Evolutionary conservation across 2,113 vertebrate genomes (phyloP).

Genomic region (Chrysochloris asiatica): DNA sequence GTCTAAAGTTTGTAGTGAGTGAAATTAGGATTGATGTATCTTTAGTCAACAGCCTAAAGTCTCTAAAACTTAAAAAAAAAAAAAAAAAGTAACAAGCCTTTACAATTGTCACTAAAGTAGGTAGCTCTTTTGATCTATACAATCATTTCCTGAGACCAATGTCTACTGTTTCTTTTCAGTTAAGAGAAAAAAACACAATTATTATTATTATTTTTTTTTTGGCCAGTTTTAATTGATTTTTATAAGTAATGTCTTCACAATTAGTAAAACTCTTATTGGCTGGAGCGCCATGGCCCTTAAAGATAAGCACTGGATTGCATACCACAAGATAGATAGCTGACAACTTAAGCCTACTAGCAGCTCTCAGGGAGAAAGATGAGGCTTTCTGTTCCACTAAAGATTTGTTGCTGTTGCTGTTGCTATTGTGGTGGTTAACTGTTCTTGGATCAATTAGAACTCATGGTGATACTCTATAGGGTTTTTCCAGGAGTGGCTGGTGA

Average conservation of each 20-base stretch:
- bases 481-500: too few relatives aligned
- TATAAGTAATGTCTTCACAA: not conserved
- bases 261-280: too few relatives aligned
- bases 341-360: too few relatives aligned
- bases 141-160: not conserved
- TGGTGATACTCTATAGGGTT: too few relatives aligned
- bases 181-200: not conserved
- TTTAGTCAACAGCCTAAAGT: not conserved
- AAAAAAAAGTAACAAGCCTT: not conserved
- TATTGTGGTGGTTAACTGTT: too few relatives aligned
- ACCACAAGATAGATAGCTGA: too few relatives aligned
- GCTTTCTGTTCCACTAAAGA: too few relatives aligned
- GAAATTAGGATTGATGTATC: not conserved
- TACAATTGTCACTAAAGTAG: not conserved
- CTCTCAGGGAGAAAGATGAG: too few relatives aligned
- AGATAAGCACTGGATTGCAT: too few relatives aligned
- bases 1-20: conserved; percentile 1
- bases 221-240: not conserved
- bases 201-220: not conserved
- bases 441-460: too few relatives aligned
- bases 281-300: too few relatives aligned
- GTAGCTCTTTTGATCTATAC: not conserved
- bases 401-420: too few relatives aligned
- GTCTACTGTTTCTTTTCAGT: not conserved
- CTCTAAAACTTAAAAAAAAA: not conserved